These are phyloP conservation scores for Rousettus madagascariensis DNA, from an alignment of 2,797 vertebrate genomes.

Conservation along the genomic window DNA sequence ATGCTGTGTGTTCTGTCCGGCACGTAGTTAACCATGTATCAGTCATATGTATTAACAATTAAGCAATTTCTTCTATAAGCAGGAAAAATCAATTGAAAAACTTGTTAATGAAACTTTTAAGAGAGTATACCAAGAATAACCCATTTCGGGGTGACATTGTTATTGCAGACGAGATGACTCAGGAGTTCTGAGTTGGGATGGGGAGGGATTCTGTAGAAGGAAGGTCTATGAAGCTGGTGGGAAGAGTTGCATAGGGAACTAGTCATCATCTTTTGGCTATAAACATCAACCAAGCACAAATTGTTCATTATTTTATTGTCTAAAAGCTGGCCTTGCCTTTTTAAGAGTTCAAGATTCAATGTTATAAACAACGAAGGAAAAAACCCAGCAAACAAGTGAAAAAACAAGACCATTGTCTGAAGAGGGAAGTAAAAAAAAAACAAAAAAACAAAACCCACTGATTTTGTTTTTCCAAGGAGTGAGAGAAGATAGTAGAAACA, in stretches of 20 bases:
- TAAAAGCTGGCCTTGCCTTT: slow-evolving; percentile 37
- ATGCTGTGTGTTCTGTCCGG: background rate
- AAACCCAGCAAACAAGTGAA: background rate
- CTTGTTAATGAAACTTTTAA: background rate
- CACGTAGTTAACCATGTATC: background rate
- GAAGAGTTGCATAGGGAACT: background rate
- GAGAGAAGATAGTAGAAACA: background rate
- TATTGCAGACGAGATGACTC: background rate
- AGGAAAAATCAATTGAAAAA: background rate
- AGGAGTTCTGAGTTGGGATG: background rate
- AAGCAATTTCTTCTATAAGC: background rate
- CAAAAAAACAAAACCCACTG: background rate
- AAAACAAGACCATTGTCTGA: background rate
- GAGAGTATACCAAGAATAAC: background rate
- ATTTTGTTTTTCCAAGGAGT: background rate
- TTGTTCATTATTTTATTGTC: background rate
- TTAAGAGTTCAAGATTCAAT: slow-evolving; percentile 39
- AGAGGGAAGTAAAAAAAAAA: background rate
- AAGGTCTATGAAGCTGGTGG: background rate
- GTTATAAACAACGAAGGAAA: background rate
- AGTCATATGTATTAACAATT: background rate
- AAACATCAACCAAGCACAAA: background rate
- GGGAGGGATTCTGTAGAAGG: background rate
- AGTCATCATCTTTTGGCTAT: background rate
- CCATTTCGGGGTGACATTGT: background rate